Evolutionary conservation across 2,113 vertebrate species (phyloP), one percentile per base, ranked within the genome.

Genomic region (Bostrychus sinensis): DNA sequence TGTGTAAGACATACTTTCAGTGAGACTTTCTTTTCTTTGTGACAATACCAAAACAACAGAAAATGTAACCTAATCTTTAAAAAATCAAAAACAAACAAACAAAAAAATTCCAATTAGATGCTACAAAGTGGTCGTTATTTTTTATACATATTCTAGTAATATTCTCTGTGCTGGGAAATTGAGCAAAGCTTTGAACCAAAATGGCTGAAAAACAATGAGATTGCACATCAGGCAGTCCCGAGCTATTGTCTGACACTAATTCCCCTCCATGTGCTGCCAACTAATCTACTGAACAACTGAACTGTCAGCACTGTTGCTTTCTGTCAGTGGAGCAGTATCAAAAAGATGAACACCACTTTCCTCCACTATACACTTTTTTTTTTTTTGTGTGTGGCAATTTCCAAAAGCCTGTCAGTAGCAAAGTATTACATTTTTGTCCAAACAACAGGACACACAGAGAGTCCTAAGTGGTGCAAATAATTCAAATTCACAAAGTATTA

Each of bases 241-340:
- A 43, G 38, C 75, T 42, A 65, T 91, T 91, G 88, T 91, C 77
- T 58, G 12, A 45, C 34, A 56, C 78, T 88, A 83, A 88, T 70
- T 82, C 86, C 80, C 63, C 68, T 68, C 62, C 4, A 12, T 41
- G 45, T 72, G 68, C 37, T 42, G 41, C 71, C 60, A 75, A 72
- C 68, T 54, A 78, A 68, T 56, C 13, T 42, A 56, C 71, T 8
- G 36, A 83, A 63, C 77, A 86, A 72, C 48, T 83, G 82, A 85
- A 60, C 69, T 10, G 89, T 88, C 89, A 87, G 87, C 86, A 86
- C 70, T 78, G 82, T 70, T 19, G 36, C 51, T 37, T 59, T 41
- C 76, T 66, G 69, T 83, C 73, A 57, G 26, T 7, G 62, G 51
- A 60, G 72, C 86, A 77, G 61, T 11, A n/a, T 14, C 20, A 63